Conservation (phyloP, 1,140 invertebrate species). For the Oryzaephilus surinamensis region DNA sequence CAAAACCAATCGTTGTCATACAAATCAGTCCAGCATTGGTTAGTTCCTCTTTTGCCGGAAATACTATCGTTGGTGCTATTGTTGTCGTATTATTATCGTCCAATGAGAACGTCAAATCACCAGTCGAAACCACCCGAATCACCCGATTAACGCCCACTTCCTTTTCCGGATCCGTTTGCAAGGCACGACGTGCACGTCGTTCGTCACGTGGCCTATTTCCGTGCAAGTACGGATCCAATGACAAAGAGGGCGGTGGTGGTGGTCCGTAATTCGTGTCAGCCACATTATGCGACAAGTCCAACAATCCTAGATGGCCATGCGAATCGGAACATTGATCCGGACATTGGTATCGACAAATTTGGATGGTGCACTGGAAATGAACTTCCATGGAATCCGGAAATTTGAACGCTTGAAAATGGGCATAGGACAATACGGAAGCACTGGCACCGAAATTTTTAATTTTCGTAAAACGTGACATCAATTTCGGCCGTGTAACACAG, state of each 20-base stretch:
- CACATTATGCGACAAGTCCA: conserved; percentile 42
- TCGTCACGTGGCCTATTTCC: conserved; percentile 61
- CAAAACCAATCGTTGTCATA: conserved; percentile 85
- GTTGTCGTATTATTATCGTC: conserved; percentile 45
- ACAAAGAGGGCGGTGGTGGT: conserved; percentile 46
- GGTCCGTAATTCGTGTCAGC: conserved; percentile 59
- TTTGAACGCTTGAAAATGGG: conserved; percentile 91
- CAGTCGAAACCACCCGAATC: conserved; percentile 74
- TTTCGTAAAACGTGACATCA: conserved; percentile 90
- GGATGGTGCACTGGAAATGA: conserved; percentile 92
- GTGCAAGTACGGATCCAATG: conserved; percentile 52
- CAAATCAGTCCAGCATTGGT: conserved; percentile 57
- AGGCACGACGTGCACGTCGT: conserved; percentile 53
- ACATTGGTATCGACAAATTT: conserved; percentile 86
- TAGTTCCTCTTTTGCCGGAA: conserved; percentile 47
- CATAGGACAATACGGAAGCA: conserved; percentile 83
- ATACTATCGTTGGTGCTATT: conserved; percentile 54
- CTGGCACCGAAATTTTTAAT: conserved; percentile 92
- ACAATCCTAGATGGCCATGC: conserved; percentile 32
- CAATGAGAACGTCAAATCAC: conserved; percentile 72
- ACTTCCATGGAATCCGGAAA: conserved; percentile 96
- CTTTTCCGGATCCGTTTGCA: conserved; percentile 52
- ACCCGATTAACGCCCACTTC: conserved; percentile 74
- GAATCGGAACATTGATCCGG: conserved; percentile 76
- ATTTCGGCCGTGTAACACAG: conserved; percentile 81